Base-by-base conservation (phyloP, 2,888 invertebrate genomes). In the Apoderus coryli region DNA sequence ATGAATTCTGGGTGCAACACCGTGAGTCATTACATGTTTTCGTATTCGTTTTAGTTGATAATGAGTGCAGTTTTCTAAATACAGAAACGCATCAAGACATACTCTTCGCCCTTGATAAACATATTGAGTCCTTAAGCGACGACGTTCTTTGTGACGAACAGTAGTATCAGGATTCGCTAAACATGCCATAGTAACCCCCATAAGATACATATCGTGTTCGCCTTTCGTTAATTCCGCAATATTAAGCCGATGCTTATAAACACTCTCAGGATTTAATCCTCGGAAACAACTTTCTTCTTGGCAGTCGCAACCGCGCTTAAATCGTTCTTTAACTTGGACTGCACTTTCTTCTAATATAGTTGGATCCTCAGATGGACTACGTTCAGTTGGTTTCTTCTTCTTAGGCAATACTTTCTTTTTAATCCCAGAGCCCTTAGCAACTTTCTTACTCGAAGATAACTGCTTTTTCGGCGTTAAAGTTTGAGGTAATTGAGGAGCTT, bases 151-250 rank as follows among this genome's bases (percentile, higher is more conserved):
- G 42, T 76, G 76, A 12, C 77, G 59, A 1, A 73, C 72, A 1
- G 75, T 76, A 36, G 73, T 74, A 32, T 76, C 73, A 10, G 76
- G 75, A 54, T 80, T 78, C 1, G 77, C 74, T 40, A 80, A 59
- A 44, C 78, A 78, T 1, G 79, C 79, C 79, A 78, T 79, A 3
- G 78, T 79, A 15, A 81, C 75, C n/a, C 80, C 80, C 80, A 80
- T 80, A 45, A 80, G 59, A 50, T 81, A 81, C 80, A 81, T 80
- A 53, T 80, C 80, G 54, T 80, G 80, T 54, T 81, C 80, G 32
- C 75, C 76, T 57, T 80, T 79, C 1, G 80, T 80, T 35, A 80
- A 52, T 53, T 81, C 80, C 1, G 80, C 80, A 36, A 80, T 79
- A 46, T 81, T 80, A 19, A 80, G 57, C 42, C 80, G 62, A 52